These are phyloP conservation scores for Callospermophilus lateralis DNA, from an alignment of 2,113 vertebrate species.

Conservation along the genomic window DNA sequence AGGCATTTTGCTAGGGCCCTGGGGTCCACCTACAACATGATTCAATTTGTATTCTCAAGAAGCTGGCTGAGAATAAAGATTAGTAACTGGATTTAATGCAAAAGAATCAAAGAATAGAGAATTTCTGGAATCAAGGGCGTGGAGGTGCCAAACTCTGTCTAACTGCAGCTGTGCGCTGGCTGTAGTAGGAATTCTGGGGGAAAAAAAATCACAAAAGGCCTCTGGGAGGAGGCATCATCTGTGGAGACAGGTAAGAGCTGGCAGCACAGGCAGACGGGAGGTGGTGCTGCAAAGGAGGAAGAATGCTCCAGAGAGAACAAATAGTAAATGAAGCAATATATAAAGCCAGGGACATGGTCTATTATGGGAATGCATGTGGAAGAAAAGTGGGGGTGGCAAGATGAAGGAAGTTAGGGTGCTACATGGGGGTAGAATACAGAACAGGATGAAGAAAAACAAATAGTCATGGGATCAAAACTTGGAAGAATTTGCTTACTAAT, in stretches of 20 bases:
- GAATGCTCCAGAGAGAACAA: background rate
- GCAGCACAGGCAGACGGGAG: background rate
- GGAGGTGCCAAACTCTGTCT: background rate
- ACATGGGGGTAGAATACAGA: fast-evolving
- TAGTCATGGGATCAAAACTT: background rate
- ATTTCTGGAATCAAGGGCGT: background rate
- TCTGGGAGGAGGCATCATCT: background rate
- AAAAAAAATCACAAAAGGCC: background rate
- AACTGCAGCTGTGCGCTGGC: too few species aligned
- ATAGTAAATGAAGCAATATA: background rate
- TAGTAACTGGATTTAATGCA: background rate
- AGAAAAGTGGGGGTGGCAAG: background rate
- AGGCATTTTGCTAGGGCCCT: background rate
- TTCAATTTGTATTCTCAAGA: background rate
- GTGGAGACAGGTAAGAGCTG: background rate
- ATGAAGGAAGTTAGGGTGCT: background rate
- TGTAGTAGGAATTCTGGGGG: background rate
- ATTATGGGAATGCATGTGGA: background rate
- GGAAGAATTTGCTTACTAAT: background rate
- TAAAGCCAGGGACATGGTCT: background rate
- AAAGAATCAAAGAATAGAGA: background rate
- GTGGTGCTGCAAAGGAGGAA: fast-evolving
- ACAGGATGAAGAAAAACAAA: background rate
- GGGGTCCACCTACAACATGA: background rate
- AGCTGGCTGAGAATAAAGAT: background rate